Base-by-base conservation (phyloP, 2,888 invertebrate species). In the Drosophila meridiana region DNA sequence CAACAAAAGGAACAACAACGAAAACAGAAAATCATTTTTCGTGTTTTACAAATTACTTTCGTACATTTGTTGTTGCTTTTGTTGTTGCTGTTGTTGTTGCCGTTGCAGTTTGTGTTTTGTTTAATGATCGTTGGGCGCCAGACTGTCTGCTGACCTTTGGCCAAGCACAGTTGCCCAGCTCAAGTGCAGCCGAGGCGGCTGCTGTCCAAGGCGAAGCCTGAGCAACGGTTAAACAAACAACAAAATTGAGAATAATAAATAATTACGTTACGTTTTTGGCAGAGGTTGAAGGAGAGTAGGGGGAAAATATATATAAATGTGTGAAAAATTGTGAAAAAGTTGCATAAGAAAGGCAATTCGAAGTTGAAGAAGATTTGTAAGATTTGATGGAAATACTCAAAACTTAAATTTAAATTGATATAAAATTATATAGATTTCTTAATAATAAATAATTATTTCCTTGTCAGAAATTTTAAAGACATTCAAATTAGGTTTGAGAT, bases 41-140 rank as follows among this genome's bases (percentile, higher is more conserved):
- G 76, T 87, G 80, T 87, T 87, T 86, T 82, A 89, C 80, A 86
- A 89, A 85, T 89, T 85, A 87, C 89, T 75, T 88, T 83, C 55
- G 73, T 82, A 78, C 67, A 42, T 38, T 52, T 47, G 48, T 48
- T 63, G 30, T n/a, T 40, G 38, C n/a, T 28, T 14, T 38, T 40
- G 55, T 38, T 38, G 38, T 13, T 38, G 38, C 45, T 45, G 28
- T 28, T 28, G 47, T 47, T 63, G 28, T 32, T 56, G 42, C 30
- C n/a, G 42, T 42, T 56, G 56, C 62, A 57, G 68, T 53, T 61
- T 56, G 40, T 56, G 60, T 84, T 56, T 59, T 57, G 65, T 79
- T 86, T 89, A 88, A 87, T 87, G 87, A 88, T 78, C 73, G 62
- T 73, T 66, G 70, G 86, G 88, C 87, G 90, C 90, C 90, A 71